Evolutionary conservation across 2,888 invertebrate species (phyloP), one percentile per base, ranked within the genome.

Genomic region (Spilarctia lutea): DNA sequence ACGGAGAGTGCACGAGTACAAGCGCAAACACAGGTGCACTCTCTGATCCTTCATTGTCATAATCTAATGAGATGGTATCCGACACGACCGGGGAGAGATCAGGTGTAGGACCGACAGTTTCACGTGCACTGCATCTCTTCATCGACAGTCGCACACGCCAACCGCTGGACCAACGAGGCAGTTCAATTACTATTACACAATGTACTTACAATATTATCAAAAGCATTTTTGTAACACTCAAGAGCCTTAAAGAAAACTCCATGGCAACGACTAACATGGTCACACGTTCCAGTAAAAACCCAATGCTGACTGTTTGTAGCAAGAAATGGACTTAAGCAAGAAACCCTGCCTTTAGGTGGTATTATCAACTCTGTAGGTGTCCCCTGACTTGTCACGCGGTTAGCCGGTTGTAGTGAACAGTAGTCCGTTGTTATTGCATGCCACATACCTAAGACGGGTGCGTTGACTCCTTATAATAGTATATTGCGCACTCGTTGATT

Each of bases 381-480:
- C 76, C 71, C 65, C 81, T 75, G 77, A 81, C 82, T 85, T 85
- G 85, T 85, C 84, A 81, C 84, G 85, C 86, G 86, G 88, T 87
- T 83, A 84, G 87, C 89, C 87, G 88, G 91, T 91, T 87, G 86
- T 81, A 82, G 90, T 89, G 88, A 94, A 95, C 94, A 94, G 94
- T 92, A 94, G 94, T 86, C 93, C 83, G 94, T 94, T 94, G 94
- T 94, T 94, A 93, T 91, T 91, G 91, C 91, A 89, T 86, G 83
- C 90, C 90, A 89, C 93, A 92, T 91, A 91, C 91, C 90, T 91
- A 90, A 87, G 84, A 83, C 88, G 91, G 88, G 94, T 90, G 89
- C 94, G 91, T 93, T 94, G 94, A 94, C 95, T 94, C 92, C 93
- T 89, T 92, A 91, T 94, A 94, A 94, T 94, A 93, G 92, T 93